Conservation (phyloP, 2,113 vertebrate species). For the Platysteira castanea region DNA sequence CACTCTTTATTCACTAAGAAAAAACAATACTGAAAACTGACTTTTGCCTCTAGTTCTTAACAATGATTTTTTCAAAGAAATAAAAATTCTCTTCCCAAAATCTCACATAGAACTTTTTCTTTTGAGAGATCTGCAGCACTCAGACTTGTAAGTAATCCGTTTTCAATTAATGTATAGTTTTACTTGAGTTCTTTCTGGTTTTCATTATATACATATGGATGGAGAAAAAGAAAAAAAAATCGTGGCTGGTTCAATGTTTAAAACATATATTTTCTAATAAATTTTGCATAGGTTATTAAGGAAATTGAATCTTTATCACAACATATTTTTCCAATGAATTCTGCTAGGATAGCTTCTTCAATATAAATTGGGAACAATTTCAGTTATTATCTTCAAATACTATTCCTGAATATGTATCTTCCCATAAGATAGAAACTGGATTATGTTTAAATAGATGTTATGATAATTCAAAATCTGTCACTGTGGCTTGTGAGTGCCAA, state of each 20-base stretch:
- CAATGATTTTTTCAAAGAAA: not conserved
- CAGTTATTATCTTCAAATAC: not conserved
- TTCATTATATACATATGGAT: not conserved
- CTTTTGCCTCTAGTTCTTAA: not conserved
- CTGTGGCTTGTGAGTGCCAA: not conserved
- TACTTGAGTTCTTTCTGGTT: not conserved
- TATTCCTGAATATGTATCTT: not conserved
- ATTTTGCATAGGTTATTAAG: not conserved
- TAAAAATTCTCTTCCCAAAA: not conserved
- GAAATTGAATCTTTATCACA: not conserved
- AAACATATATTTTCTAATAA: not conserved
- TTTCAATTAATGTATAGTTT: constrained; percentile 5
- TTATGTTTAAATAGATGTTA: not conserved
- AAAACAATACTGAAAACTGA: not conserved
- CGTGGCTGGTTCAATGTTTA: not conserved
- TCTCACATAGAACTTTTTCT: not conserved
- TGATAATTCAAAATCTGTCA: not conserved
- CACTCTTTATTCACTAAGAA: not conserved
- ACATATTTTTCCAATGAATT: not conserved
- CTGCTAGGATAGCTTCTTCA: not conserved
- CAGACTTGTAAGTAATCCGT: not conserved
- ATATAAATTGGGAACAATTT: not conserved
- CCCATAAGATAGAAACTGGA: not conserved
- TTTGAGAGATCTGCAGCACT: not conserved
- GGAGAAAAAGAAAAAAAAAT: not conserved